These are phyloP conservation scores for Axis porcinus DNA, from an alignment of 2,113 vertebrate genomes.

Conservation along the genomic window DNA sequence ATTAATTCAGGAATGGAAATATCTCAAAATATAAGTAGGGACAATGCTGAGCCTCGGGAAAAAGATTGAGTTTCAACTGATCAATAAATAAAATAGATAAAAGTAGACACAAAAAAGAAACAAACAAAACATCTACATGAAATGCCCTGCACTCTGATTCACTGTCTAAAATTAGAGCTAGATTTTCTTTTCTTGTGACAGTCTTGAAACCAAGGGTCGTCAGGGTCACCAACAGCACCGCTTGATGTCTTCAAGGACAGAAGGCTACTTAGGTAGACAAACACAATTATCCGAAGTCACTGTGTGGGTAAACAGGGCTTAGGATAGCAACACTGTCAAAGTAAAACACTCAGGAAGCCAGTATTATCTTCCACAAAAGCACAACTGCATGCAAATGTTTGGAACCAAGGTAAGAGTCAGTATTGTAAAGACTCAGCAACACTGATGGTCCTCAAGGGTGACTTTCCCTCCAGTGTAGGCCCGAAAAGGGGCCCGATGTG, in stretches of 20 bases:
- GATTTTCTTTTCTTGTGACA: neutral
- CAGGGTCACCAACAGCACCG: neutral
- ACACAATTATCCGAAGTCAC: neutral
- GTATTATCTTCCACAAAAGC: neutral
- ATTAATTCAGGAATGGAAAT: neutral
- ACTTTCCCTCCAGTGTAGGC: neutral
- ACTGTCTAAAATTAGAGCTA: neutral
- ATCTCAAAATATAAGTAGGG: neutral
- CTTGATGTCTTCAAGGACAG: neutral
- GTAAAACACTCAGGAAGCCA: neutral
- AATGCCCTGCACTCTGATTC: neutral
- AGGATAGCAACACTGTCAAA: neutral
- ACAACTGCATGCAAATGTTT: neutral
- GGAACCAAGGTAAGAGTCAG: neutral
- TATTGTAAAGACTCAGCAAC: neutral
- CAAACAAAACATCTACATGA: neutral
- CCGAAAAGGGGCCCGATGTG: neutral
- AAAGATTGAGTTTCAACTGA: neutral
- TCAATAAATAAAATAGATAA: neutral
- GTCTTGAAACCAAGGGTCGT: neutral
- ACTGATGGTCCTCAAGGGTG: neutral
- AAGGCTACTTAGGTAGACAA: neutral
- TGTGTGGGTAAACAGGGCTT: neutral
- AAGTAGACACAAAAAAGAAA: neutral
- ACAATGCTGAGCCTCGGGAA: neutral